These are phyloP conservation scores for Eulithis testata DNA, from an alignment of 2,888 invertebrate species.

Conservation along the genomic window DNA sequence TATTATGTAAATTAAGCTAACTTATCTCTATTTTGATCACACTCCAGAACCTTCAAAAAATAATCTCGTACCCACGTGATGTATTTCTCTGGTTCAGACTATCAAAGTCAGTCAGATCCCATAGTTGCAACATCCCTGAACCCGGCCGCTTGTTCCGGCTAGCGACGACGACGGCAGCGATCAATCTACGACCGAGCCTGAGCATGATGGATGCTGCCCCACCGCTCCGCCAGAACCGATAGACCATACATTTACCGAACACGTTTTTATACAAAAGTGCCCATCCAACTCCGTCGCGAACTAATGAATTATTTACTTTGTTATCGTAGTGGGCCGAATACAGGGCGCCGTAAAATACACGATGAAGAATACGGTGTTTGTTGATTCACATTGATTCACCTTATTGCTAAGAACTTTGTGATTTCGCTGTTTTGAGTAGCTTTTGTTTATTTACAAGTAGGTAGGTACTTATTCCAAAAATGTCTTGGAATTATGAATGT, in stretches of 20 bases:
- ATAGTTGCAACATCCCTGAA: slow-evolving; percentile 5
- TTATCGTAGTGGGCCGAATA: slow-evolving; percentile 43
- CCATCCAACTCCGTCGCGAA: slow-evolving; percentile 57
- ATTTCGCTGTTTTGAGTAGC: no score
- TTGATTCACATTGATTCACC: no score
- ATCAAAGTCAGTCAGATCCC: slow-evolving; percentile 6
- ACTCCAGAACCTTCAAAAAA: no score
- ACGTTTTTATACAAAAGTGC: slow-evolving; percentile 58
- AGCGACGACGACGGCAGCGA: slow-evolving; percentile 66
- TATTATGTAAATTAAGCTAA: no score
- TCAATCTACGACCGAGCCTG: slow-evolving; percentile 75
- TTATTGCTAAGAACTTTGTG: no score
- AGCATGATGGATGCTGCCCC: slow-evolving; percentile 75
- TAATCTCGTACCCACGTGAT: background rate
- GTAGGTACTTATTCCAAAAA: no score
- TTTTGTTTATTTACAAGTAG: no score
- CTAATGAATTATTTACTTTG: slow-evolving; percentile 73
- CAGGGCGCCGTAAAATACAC: background rate
- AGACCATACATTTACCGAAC: slow-evolving; percentile 66
- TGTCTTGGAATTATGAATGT: no score
- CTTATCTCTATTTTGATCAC: no score
- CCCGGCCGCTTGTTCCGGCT: slow-evolving; percentile 12
- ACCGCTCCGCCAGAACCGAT: slow-evolving; percentile 52
- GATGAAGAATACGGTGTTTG: no score
- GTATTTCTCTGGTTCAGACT: background rate